Evolutionary conservation across 2,888 invertebrate genomes (phyloP), one percentile per base, ranked within the genome.

Genomic region (Diogma glabrata): DNA sequence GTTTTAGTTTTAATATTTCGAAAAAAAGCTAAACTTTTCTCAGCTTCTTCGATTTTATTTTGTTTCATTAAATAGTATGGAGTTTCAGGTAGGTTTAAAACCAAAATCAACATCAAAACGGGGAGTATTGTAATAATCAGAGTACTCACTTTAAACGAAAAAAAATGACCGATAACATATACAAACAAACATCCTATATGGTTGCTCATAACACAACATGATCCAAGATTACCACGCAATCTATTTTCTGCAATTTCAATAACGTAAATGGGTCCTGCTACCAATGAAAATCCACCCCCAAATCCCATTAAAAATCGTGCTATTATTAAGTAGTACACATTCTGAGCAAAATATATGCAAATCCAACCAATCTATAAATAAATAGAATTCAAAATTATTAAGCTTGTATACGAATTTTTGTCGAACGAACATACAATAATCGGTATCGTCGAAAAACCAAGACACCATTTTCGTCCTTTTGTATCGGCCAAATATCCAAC

Each of bases 171-270:
- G 43, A 67, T 24, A 0, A 63, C 49, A 53, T 67, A 69, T 4
- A 61, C 60, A 14, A 61, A 5, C 0, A 69, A 52, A 0, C 69
- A 56, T 2, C 71, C 70, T 4, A 59, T 12, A 53, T 70, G 70
- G 47, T 63, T 62, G 0, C 62, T 56, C 0, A 68, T 51, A 3
- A 70, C 62, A 28, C 70, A 28, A 4, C 64, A 57, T 3, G 69
- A 67, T 4, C 69, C 68, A 54, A 70, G 52, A 28, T 57, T 56
- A 8, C 69, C 69, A 3, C 69, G 66, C n/a, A 68, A 60, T 7
- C 69, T 69, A 26, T 17, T 64, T 40, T 67, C 62, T 1, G 68
- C 61, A 38, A 69, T 56, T 51, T 69, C 68, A 0, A 66, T 61
- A 4, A 63, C 58, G 40, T 66, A 69, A 17, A 65, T 58, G 3